A percentile compares a stretch with the other conserved stretches of the same genome.
Evolutionary conservation across 2,797 vertebrate species (phyloP).

Genomic region (Peromyscus aztecus): DNA sequence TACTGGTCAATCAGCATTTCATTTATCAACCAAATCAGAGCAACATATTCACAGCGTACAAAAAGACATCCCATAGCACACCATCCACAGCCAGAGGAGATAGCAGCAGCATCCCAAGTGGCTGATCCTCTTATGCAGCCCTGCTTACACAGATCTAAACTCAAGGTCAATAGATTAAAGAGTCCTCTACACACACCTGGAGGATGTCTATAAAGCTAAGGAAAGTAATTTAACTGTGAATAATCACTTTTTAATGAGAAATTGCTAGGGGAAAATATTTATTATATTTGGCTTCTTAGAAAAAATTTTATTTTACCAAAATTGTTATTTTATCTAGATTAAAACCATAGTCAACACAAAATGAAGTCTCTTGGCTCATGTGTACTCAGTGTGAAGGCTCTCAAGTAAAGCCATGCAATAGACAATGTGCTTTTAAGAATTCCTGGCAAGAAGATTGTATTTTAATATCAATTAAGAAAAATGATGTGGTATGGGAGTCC

Average conservation of each 20-base stretch:
- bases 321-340: background rate
- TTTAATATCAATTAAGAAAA: background rate
- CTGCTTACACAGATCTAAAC: constrained; percentile 18
- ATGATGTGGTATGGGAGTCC: background rate
- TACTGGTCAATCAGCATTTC: too few relatives aligned
- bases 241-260: constrained; percentile 24
- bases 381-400: background rate
- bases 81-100: background rate
- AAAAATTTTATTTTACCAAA: background rate
- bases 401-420: background rate
- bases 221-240: background rate
- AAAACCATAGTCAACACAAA: background rate
- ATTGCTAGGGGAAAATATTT: constrained; percentile 3
- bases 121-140: background rate
- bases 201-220: background rate
- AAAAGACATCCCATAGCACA: background rate
- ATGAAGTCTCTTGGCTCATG: background rate
- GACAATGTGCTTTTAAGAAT: background rate
- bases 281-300: background rate
- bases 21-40: too few relatives aligned
- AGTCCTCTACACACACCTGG: background rate
- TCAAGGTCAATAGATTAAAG: constrained; percentile 24
- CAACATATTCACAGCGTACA: too few relatives aligned
- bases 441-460: background rate
- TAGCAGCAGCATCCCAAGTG: background rate